Percentiles rank a stretch among this genome's conserved stretches.
phyloP scores from a whole-genome alignment of 2,888 invertebrate species.

The Yponomeuta sedellus region DNA sequence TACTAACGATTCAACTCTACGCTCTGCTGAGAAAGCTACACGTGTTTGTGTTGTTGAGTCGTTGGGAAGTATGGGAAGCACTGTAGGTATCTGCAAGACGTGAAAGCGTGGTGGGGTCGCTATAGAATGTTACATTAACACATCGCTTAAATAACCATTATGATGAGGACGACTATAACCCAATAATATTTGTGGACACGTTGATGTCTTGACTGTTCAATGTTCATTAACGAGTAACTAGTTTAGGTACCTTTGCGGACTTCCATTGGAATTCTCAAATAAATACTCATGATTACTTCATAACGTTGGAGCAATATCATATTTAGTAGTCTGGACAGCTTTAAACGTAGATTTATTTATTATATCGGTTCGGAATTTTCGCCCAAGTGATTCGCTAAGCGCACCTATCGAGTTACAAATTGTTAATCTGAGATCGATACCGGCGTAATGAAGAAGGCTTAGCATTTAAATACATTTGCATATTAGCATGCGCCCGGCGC shows the following conservation, averaged over 20 bases:
- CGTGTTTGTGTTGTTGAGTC: slow-evolving; percentile 13
- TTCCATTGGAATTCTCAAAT: too few relatives aligned
- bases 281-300: too few relatives aligned
- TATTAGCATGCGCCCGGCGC: slow-evolving; percentile 61
- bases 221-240: too few relatives aligned
- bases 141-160: background rate
- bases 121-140: background rate
- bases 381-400: slow-evolving; percentile 54
- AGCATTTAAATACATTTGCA: slow-evolving; percentile 77
- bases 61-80: background rate
- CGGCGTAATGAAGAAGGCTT: slow-evolving; percentile 74
- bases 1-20: slow-evolving; percentile 47
- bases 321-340: too few relatives aligned
- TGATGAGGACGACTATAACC: background rate
- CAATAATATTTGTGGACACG: too few relatives aligned
- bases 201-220: too few relatives aligned
- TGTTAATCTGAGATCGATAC: slow-evolving; percentile 76
- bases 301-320: too few relatives aligned
- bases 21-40: slow-evolving; percentile 7
- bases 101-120: background rate
- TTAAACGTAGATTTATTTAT: too few relatives aligned
- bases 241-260: too few relatives aligned
- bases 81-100: background rate
- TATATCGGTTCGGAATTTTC: background rate
- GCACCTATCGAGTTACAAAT: slow-evolving; percentile 72